Evolutionary conservation across 2,113 vertebrate genomes (phyloP).

Genomic region (Elephas maximus): DNA sequence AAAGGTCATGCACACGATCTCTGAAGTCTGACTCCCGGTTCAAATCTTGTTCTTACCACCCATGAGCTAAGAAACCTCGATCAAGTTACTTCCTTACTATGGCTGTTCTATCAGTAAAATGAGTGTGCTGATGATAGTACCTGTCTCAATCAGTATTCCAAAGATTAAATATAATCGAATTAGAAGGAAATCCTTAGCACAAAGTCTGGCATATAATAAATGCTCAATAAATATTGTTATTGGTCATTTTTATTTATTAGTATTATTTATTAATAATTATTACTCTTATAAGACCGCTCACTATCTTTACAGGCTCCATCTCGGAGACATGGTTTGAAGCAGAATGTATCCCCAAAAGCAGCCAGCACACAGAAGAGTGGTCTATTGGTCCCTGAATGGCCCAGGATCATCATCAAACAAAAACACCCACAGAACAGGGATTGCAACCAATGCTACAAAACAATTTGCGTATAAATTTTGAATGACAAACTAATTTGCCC

Average conservation of each 20-base stretch:
- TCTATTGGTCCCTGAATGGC: neutral
- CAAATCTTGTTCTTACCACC: neutral
- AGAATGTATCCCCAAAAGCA: neutral
- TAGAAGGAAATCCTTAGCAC: neutral
- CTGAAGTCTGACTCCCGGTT: neutral
- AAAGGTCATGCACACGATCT: neutral
- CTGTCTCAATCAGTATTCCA: neutral
- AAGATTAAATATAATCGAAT: neutral
- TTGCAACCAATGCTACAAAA: too few species aligned
- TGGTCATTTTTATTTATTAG: neutral
- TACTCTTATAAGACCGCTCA: neutral
- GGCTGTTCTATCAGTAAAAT: neutral
- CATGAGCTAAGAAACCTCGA: neutral
- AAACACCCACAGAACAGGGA: neutral
- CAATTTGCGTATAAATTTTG: too few species aligned
- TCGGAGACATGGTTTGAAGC: neutral
- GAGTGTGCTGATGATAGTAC: neutral
- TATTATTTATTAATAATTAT: neutral
- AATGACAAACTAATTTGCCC: too few species aligned
- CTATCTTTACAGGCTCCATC: conserved; percentile 10
- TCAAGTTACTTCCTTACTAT: neutral
- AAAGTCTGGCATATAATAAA: neutral
- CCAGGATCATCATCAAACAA: neutral
- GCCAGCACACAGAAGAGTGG: neutral
- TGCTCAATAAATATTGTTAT: neutral